These are phyloP conservation scores for Odontamblyopus lacepedii DNA, from an alignment of 2,797 vertebrate genomes.

Conservation along the genomic window DNA sequence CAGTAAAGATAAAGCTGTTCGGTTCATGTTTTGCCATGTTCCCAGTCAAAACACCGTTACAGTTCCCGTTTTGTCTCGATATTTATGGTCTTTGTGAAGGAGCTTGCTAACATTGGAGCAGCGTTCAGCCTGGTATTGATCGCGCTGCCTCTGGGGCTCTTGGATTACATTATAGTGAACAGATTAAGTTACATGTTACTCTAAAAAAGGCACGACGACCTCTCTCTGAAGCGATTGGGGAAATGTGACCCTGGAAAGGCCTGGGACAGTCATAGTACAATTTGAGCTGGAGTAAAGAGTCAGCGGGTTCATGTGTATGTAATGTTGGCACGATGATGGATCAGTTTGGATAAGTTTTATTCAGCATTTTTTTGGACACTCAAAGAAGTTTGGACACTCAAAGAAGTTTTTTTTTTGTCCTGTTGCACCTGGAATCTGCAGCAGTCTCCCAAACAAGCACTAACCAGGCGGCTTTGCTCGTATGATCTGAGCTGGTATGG, in stretches of 20 bases:
- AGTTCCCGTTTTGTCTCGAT: neutral
- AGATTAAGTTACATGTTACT: conserved; percentile 16
- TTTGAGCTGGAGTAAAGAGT: neutral
- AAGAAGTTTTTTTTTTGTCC: too few species aligned
- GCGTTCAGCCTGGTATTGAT: conserved; percentile 36
- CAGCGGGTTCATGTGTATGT: conserved; percentile 5
- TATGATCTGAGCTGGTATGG: too few species aligned
- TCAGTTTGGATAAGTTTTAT: too few species aligned
- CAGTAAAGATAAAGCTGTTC: neutral
- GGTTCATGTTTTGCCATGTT: neutral
- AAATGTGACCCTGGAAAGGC: neutral
- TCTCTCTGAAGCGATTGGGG: neutral
- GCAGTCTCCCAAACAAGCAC: too few species aligned
- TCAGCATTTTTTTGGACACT: too few species aligned
- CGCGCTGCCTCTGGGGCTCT: conserved; percentile 7
- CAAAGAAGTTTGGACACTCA: too few species aligned
- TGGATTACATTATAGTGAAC: conserved; percentile 23
- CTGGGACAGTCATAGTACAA: neutral
- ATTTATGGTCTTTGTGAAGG: conserved; percentile 11
- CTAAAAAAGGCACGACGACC: conserved; percentile 3
- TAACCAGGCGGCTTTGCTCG: too few species aligned
- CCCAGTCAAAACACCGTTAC: neutral
- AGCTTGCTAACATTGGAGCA: conserved; percentile 20
- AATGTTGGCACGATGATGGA: too few species aligned
- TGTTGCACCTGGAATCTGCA: too few species aligned